Percentiles rank a stretch among this genome's conserved stretches.
phyloP scores from a whole-genome alignment of 1,140 invertebrate genomes.

The Penaeus japonicus region DNA sequence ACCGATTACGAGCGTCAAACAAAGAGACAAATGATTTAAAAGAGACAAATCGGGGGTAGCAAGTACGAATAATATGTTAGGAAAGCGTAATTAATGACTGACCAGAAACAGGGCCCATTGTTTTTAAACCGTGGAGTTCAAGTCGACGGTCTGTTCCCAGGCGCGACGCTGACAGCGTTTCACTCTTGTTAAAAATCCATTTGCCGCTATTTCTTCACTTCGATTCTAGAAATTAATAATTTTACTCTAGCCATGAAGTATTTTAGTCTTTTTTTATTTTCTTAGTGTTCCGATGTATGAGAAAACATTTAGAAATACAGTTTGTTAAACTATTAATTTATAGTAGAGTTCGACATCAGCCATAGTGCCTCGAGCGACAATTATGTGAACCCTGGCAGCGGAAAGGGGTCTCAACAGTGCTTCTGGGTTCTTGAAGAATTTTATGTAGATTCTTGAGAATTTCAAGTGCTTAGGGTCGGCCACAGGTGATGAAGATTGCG shows the following conservation, averaged over 20 bases:
- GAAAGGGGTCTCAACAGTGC: not conserved
- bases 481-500: slow-evolving; percentile 43
- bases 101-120: slow-evolving; percentile 49
- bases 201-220: too few species aligned
- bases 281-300: too few species aligned
- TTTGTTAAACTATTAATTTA: not conserved
- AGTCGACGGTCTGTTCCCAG: slow-evolving; percentile 30
- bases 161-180: not conserved
- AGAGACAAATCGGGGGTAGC: slow-evolving; percentile 54
- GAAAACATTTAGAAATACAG: not conserved
- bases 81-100: slow-evolving; percentile 55
- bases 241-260: too few species aligned
- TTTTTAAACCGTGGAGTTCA: slow-evolving; percentile 46
- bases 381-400: not conserved
- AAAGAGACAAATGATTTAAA: slow-evolving; percentile 56
- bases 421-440: slow-evolving; percentile 44
- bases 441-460: slow-evolving; percentile 41
- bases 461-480: not conserved
- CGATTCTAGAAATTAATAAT: too few species aligned
- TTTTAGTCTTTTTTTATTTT: too few species aligned
- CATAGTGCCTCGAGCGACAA: not conserved
- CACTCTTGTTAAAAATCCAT: too few species aligned
- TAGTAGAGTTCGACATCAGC: too few species aligned
- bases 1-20: slow-evolving; percentile 48
- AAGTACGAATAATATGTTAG: slow-evolving; percentile 54